A percentile compares a stretch with the other conserved stretches of the same genome.
Evolutionary conservation across 2,113 vertebrate species (phyloP).

Genomic region (Colossoma macropomum): DNA sequence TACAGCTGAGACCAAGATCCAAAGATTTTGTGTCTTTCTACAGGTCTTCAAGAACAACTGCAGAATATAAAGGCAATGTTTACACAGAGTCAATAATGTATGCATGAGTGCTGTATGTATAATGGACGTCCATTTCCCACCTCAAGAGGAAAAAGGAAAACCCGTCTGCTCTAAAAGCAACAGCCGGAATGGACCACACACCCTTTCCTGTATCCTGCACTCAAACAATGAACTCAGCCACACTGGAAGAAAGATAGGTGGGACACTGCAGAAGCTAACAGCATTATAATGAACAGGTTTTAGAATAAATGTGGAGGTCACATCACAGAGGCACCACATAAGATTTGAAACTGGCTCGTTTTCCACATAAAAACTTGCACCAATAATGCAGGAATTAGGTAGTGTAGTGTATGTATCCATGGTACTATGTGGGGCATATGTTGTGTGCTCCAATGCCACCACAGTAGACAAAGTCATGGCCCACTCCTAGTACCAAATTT

Average conservation of each 20-base stretch:
- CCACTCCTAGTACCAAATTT: too few relatives aligned
- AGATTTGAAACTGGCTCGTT: neutral
- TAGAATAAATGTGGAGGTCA: neutral
- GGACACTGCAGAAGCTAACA: slow-evolving; percentile 35
- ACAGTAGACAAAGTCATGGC: too few relatives aligned
- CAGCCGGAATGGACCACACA: slow-evolving; percentile 64
- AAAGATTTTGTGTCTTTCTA: neutral
- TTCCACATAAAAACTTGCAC: too few relatives aligned
- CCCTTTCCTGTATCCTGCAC: slow-evolving; percentile 83
- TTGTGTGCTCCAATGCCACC: too few relatives aligned
- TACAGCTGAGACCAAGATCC: neutral
- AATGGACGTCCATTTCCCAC: slow-evolving; percentile 42
- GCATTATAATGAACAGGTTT: neutral
- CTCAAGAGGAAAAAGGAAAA: slow-evolving; percentile 76
- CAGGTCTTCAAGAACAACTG: too few relatives aligned
- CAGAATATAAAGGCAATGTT: too few relatives aligned
- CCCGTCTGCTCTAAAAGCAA: slow-evolving; percentile 60
- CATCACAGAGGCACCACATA: neutral
- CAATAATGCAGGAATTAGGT: too few relatives aligned
- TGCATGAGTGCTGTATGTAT: neutral
- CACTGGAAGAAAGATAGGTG: slow-evolving; percentile 39
- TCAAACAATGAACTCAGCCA: slow-evolving; percentile 68
- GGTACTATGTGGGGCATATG: too few relatives aligned
- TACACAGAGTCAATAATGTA: too few relatives aligned
- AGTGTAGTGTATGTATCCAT: too few relatives aligned